Conservation (phyloP, 2,888 invertebrate genomes). For the Protonemura montana region DNA sequence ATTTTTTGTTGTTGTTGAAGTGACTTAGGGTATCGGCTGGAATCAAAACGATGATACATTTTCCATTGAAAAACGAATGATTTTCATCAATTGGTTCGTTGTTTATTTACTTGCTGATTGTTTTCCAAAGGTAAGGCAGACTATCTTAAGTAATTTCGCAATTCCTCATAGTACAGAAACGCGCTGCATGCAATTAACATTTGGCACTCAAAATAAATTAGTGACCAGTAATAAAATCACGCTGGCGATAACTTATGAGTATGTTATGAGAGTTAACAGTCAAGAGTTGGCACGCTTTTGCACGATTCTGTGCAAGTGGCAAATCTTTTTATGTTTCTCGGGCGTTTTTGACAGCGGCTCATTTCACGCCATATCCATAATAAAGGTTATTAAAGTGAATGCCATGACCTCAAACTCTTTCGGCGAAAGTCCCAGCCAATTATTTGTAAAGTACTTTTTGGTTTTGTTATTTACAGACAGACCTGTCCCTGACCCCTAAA, state of each 20-base stretch:
- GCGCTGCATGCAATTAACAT: background rate
- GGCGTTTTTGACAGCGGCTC: background rate
- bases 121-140: no score
- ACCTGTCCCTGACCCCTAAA: no score
- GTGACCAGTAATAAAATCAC: background rate
- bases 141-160: no score
- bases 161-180: background rate
- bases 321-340: background rate
- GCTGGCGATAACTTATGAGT: background rate
- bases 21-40: no score
- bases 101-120: no score
- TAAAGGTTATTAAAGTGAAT: background rate
- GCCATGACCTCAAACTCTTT: background rate
- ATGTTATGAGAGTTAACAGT: background rate
- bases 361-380: conserved; percentile 7
- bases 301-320: background rate
- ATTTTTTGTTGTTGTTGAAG: no score
- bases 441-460: no score
- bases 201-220: background rate
- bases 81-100: no score
- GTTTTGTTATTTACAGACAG: no score
- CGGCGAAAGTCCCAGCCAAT: background rate
- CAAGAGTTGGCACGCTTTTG: background rate
- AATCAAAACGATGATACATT: no score
- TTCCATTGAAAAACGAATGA: no score